Base-by-base conservation (phyloP, 2,797 vertebrate species). In the Dallia pectoralis region DNA sequence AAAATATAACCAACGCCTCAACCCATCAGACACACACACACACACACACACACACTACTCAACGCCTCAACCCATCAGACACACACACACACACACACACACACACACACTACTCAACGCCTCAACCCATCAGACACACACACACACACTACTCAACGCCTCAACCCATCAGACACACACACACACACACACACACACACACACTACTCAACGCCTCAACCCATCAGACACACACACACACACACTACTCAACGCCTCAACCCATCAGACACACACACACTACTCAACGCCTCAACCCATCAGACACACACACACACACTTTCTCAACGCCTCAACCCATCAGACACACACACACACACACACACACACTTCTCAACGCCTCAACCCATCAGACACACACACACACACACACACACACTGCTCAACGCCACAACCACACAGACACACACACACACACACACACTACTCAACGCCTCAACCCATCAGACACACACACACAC, bases 391-490 rank as follows among this genome's bases (percentile, higher is more conserved):
- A 19, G 48, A 30, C 67, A 67, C 12, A 70, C 18, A 2, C n/a
- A n/a, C n/a, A n/a, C n/a, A n/a, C n/a, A n/a, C n/a, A n/a, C n/a
- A n/a, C n/a, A n/a, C n/a, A n/a, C n/a, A n/a, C n/a, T n/a, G n/a
- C n/a, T n/a, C 19, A 7, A 36, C 27, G 56, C 18, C 15, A 77
- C 71, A 79, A 56, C 40, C 84, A 44, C 40, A 56, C 69, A 19
- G 48, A 30, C 67, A 67, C 12, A 70, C 18, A 2, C n/a, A n/a
- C n/a, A n/a, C n/a, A n/a, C n/a, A n/a, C n/a, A n/a, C n/a, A n/a
- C n/a, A n/a, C n/a, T n/a, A n/a, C n/a, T n/a, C 19, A 7, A 36
- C 27, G 56, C 18, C 15, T 79, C 71, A 79, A 56, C 40, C 84
- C 48, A 40, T 61, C 69, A 19, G 48, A 30, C 67, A 67, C 12